phyloP scores from a whole-genome alignment of 2,113 vertebrate species.

The Elanoides forficatus region DNA sequence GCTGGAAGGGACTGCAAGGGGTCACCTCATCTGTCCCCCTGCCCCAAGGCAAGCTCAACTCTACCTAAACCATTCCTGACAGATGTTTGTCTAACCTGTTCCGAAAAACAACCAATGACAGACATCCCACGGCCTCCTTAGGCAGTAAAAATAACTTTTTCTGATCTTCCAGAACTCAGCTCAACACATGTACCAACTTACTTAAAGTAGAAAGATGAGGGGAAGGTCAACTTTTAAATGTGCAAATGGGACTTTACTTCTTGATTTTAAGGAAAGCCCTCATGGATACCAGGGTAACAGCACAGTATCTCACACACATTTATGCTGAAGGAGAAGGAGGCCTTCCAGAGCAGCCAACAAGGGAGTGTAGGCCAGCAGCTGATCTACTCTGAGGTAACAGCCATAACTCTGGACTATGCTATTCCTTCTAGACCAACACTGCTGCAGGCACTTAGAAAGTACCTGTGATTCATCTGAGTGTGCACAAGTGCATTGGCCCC shows the following conservation, averaged over 20 bases:
- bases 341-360: not conserved
- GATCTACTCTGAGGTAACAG: not conserved
- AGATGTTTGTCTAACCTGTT: not conserved
- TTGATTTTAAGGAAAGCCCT: not conserved
- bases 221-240: not conserved
- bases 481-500: not conserved
- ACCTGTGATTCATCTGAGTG: not conserved
- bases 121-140: not conserved
- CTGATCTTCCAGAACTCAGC: not conserved
- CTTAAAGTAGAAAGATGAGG: not conserved
- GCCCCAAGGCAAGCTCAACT: not conserved
- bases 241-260: not conserved
- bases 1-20: not conserved
- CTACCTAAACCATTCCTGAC: not conserved
- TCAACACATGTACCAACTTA: not conserved
- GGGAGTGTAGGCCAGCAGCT: not conserved
- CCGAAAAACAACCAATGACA: not conserved
- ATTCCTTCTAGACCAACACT: not conserved
- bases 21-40: not conserved
- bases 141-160: not conserved
- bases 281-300: not conserved
- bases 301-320: not conserved
- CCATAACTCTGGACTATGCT: not conserved
- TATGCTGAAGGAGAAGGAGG: not conserved
- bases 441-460: not conserved